These are phyloP conservation scores for Biston stratarius DNA, from an alignment of 2,888 invertebrate genomes.

Conservation along the genomic window DNA sequence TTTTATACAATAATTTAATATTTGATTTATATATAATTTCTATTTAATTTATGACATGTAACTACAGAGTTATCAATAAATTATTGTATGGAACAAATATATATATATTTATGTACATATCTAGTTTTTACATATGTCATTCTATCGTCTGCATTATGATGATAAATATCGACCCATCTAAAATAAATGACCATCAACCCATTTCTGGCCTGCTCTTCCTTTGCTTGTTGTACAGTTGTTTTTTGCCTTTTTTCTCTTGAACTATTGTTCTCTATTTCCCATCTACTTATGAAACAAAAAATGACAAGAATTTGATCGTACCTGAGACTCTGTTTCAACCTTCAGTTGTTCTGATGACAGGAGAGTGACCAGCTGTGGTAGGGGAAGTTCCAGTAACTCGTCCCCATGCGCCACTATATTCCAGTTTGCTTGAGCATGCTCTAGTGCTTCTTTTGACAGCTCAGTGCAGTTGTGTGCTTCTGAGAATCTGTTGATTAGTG, in stretches of 20 bases:
- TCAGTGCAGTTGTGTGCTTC: slow-evolving; percentile 94
- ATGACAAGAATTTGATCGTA: slow-evolving; percentile 54
- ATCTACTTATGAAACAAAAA: not conserved
- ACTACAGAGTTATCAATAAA: too few relatives aligned
- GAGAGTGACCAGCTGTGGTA: slow-evolving; percentile 91
- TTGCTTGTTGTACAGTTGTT: too few relatives aligned
- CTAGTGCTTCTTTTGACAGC: slow-evolving; percentile 91
- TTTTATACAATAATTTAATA: too few relatives aligned
- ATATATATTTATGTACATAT: too few relatives aligned
- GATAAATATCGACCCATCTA: too few relatives aligned
- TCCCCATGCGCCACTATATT: slow-evolving; percentile 92
- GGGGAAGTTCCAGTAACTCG: slow-evolving; percentile 94
- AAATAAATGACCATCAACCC: not conserved
- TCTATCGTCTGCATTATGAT: not conserved
- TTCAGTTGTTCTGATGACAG: slow-evolving; percentile 94
- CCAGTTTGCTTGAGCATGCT: slow-evolving; percentile 95
- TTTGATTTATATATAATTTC: too few relatives aligned
- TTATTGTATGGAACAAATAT: too few relatives aligned
- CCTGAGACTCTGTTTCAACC: slow-evolving; percentile 96
- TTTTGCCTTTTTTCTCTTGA: not conserved
- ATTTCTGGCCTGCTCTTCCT: not conserved
- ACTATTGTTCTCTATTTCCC: not conserved
- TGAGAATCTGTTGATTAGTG: slow-evolving; percentile 89
- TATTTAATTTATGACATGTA: too few relatives aligned
- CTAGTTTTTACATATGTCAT: not conserved